phyloP scores from a whole-genome alignment of 2,113 vertebrate genomes.

The Tychaedon coryphoeus region DNA sequence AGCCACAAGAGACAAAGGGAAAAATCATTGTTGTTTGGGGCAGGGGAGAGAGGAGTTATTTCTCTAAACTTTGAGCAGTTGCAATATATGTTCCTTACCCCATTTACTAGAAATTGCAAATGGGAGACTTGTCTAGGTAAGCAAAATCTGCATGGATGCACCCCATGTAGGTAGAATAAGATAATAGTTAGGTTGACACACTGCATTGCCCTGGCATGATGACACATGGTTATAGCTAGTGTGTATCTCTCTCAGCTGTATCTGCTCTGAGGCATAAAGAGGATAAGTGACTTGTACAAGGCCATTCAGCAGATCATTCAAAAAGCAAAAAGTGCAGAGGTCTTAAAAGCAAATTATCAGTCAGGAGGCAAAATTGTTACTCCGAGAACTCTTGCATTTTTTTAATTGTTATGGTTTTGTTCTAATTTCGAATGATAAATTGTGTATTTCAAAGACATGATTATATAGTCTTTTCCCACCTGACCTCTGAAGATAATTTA shows the following conservation, averaged over 20 bases:
- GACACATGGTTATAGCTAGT: constrained; percentile 10
- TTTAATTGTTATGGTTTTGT: neutral
- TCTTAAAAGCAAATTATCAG: constrained; percentile 12
- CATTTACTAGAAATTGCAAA: neutral
- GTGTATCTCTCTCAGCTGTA: neutral
- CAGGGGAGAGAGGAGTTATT: neutral
- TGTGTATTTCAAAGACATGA: neutral
- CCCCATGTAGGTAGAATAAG: neutral
- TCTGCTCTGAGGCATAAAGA: constrained; percentile 31
- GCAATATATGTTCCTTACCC: neutral
- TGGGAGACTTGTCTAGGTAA: neutral
- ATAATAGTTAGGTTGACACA: neutral
- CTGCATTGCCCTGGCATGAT: neutral
- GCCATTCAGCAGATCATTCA: constrained; percentile 17
- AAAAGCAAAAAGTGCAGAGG: neutral
- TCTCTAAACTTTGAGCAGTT: neutral
- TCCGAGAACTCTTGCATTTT: neutral
- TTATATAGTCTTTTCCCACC: neutral
- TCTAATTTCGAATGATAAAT: neutral
- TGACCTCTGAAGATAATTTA: neutral
- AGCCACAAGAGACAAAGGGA: neutral
- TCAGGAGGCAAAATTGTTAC: neutral
- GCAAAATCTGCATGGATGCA: neutral
- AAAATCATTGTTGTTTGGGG: neutral
- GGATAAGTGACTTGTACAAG: constrained; percentile 32